Evolutionary conservation across 2,797 vertebrate genomes (phyloP), one percentile per base, ranked within the genome.

Genomic region (Xenops minutus): DNA sequence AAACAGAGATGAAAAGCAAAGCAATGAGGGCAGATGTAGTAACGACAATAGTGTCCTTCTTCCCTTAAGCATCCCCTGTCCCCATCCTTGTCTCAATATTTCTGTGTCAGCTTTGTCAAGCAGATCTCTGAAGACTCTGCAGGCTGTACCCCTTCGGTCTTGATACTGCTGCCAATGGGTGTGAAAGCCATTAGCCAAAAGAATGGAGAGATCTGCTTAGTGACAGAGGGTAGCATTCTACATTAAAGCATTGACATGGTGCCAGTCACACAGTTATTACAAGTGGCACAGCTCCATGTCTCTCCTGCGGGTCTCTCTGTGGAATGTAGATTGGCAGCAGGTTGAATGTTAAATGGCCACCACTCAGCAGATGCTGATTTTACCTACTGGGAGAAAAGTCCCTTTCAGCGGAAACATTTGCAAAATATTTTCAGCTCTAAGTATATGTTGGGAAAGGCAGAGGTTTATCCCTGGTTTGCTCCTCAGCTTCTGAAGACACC

Each of bases 281-380:
- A 96, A 91, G 94, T 97, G 97, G 96, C 96, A 95, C 88, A 90
- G 96, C 94, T 97, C 96, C 96, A 96, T 80, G 88, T 91, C 93
- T 94, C 85, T 95, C 95, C 96, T 89, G 71, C 52, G 0, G 85
- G 96, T 96, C 91, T 96, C 93, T 95, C 88, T 92, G 61, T 97
- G 92, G 93, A 97, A 95, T 92, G 94, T 85, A 55, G 96, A 91
- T 97, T 97, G 97, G 96, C 97, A 97, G 95, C 96, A 93, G 94
- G 95, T 96, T 97, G 96, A 96, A 97, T 97, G 94, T 94, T 97
- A 97, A 97, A 95, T 95, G 96, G 95, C 95, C 94, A 95, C 88
- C 90, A 94, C 94, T 96, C 96, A 96, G 96, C 96, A 97, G 95
- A 94, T 96, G 86, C 96, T 94, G 95, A 86, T 97, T 97, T 95